Evolutionary conservation across 2,113 vertebrate genomes (phyloP), one percentile per base, ranked within the genome.

Genomic region (Dolichallabes microphthalmus): DNA sequence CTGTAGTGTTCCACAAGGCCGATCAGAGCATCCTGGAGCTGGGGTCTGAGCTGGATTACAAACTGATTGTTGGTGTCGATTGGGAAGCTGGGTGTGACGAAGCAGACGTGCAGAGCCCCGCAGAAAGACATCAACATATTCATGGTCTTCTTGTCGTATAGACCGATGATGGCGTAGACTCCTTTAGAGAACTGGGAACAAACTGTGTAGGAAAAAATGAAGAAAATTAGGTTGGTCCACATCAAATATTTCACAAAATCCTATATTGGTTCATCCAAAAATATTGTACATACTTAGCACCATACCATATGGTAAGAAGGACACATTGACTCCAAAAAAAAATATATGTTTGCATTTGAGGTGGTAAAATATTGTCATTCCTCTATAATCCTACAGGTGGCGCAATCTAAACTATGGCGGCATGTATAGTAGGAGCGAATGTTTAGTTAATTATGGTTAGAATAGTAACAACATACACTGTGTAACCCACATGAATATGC

Each of bases 91-190:
- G 98, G 97, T 0, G 98, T 98, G 82, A 99, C 95, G 92, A 99
- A 99, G 94, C 98, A 99, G 82, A 99, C 96, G 0, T 99, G 98
- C 19, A 99, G 96, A 45, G 98, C 96, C 80, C 97, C 96, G 0
- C 98, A 99, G 94, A 99, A 99, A 0, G 98, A 99, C 1, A 97
- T 98, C 79, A 99, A 96, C 97, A 98, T 99, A 95, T 98, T 99
- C 91, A 99, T 97, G 0, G 98, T 99, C 87, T 95, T 95, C 86
- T 96, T 94, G 92, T 99, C 97, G 0, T 99, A 99, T 92, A 99
- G 95, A 0, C 98, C 98, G 76, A 99, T 97, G 93, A 99, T 98
- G 93, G 97, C 97, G 0, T 99, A 99, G 86, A 99, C 98, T 3
- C 98, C 98, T 90, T 98, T 98, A 39, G 97, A 96, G 92, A 99